A percentile compares a stretch with the other conserved stretches of the same genome.
phyloP scores from a whole-genome alignment of 2,797 vertebrate genomes.

The Poeciliopsis gracilis region DNA sequence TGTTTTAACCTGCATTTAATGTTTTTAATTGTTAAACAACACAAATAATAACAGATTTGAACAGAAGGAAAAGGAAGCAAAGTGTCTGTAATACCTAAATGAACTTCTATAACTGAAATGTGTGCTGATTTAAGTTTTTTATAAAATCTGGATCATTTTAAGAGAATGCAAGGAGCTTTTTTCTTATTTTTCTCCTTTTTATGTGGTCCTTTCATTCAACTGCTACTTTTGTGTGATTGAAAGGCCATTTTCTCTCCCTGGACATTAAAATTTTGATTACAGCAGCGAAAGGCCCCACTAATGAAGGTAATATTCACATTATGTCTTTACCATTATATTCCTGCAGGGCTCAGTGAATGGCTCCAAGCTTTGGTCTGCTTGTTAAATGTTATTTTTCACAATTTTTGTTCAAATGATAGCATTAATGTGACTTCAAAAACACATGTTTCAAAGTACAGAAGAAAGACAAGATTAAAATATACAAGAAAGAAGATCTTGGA shows the following conservation, averaged over 20 bases:
- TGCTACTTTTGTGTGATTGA: slow-evolving; percentile 27
- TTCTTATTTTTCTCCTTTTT: slow-evolving; percentile 4
- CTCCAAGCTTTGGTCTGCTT: slow-evolving; percentile 25
- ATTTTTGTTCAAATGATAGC: slow-evolving; percentile 33
- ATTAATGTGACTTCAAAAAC: slow-evolving; percentile 23
- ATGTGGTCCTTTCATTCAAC: slow-evolving; percentile 28
- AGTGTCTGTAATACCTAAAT: background rate
- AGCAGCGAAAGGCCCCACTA: slow-evolving; percentile 41
- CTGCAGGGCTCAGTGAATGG: slow-evolving; percentile 22
- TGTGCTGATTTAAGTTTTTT: background rate
- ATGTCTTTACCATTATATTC: slow-evolving; percentile 38
- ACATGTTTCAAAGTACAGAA: slow-evolving; percentile 7
- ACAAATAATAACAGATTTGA: background rate
- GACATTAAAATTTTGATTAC: slow-evolving; percentile 29
- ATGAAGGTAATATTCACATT: slow-evolving; percentile 57
- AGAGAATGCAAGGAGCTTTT: slow-evolving; percentile 17
- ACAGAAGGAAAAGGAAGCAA: background rate
- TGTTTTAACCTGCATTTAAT: background rate
- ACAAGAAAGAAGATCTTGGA: slow-evolving; percentile 1
- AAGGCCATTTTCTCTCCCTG: slow-evolving; percentile 36
- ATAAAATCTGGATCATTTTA: background rate
- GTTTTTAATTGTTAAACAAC: background rate
- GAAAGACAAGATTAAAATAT: background rate
- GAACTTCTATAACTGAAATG: background rate
- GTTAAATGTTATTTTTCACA: slow-evolving; percentile 40